A percentile compares a stretch with the other conserved stretches of the same genome.
phyloP scores from a whole-genome alignment of 2,888 invertebrate species.

The Rhopalosiphum nymphaeae region DNA sequence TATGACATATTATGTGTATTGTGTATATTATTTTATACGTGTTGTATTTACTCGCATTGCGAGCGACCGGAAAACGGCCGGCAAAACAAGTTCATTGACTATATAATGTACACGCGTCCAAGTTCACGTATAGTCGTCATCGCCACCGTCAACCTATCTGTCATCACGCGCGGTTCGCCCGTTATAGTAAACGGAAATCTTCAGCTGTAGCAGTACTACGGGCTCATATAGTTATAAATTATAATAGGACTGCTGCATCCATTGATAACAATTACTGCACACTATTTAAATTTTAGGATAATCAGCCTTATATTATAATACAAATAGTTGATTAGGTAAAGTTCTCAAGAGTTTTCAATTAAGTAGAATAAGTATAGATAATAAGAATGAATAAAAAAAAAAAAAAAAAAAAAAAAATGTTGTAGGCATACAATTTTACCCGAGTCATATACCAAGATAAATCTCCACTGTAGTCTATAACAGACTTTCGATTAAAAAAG shows the following conservation, averaged over 20 bases:
- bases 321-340: not conserved
- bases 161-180: not conserved
- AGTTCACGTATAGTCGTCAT: slow-evolving; percentile 28
- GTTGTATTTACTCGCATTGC: not conserved
- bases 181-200: not conserved
- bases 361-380: not conserved
- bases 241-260: not conserved
- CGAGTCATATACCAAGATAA: not conserved
- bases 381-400: not conserved
- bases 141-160: slow-evolving; percentile 21
- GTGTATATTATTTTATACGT: slow-evolving; percentile 2
- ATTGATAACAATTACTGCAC: not conserved
- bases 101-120: slow-evolving; percentile 22
- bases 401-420: not conserved
- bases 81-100: slow-evolving; percentile 56
- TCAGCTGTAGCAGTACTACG: not conserved
- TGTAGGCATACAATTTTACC: not conserved
- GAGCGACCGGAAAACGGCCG: slow-evolving; percentile 44
- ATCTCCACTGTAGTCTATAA: not conserved
- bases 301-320: not conserved
- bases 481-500: slow-evolving; percentile 7
- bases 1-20: not conserved
- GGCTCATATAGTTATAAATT: not conserved
- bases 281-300: not conserved
- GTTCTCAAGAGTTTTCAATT: not conserved